phyloP scores from a whole-genome alignment of 1,140 invertebrate genomes.

The Aradophagus sp. region DNA sequence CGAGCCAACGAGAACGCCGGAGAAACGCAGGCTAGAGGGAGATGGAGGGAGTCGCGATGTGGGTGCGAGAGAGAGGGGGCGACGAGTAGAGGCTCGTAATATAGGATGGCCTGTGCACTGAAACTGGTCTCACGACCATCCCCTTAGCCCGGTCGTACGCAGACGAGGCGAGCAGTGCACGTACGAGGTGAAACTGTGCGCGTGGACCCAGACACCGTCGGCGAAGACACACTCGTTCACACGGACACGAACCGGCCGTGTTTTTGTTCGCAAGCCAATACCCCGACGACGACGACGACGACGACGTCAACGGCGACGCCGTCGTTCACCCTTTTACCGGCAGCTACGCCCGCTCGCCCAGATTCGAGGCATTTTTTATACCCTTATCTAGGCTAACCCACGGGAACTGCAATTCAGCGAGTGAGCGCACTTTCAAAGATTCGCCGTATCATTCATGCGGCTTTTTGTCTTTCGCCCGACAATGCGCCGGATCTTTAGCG shows the following conservation, averaged over 20 bases:
- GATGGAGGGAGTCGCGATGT: slow-evolving; percentile 19
- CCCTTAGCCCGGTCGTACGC: slow-evolving; percentile 30
- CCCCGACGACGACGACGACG: slow-evolving; percentile 38
- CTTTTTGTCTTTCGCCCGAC: too few relatives aligned
- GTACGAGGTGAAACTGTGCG: too few relatives aligned
- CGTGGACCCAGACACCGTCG: slow-evolving; percentile 17
- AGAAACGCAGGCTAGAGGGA: slow-evolving; percentile 10
- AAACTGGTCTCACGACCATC: slow-evolving; percentile 52
- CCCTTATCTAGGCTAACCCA: slow-evolving; percentile 56
- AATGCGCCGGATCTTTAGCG: too few relatives aligned
- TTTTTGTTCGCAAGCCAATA: slow-evolving; percentile 59
- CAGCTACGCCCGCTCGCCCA: slow-evolving; percentile 56
- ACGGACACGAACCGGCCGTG: slow-evolving; percentile 26
- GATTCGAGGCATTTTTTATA: slow-evolving; percentile 55
- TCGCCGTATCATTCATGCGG: too few relatives aligned
- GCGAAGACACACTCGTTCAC: slow-evolving; percentile 43
- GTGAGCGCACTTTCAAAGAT: slow-evolving; percentile 34
- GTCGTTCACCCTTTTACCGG: slow-evolving; percentile 51
- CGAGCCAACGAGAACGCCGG: slow-evolving; percentile 48
- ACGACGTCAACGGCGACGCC: slow-evolving; percentile 36
- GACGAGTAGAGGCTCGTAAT: slow-evolving; percentile 42
- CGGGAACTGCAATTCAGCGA: slow-evolving; percentile 34
- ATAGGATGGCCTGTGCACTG: slow-evolving; percentile 56
- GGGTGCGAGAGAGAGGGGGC: slow-evolving; percentile 16
- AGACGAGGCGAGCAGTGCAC: not conserved